These are phyloP conservation scores for Leucoma salicis DNA, from an alignment of 2,888 invertebrate genomes.

Conservation along the genomic window DNA sequence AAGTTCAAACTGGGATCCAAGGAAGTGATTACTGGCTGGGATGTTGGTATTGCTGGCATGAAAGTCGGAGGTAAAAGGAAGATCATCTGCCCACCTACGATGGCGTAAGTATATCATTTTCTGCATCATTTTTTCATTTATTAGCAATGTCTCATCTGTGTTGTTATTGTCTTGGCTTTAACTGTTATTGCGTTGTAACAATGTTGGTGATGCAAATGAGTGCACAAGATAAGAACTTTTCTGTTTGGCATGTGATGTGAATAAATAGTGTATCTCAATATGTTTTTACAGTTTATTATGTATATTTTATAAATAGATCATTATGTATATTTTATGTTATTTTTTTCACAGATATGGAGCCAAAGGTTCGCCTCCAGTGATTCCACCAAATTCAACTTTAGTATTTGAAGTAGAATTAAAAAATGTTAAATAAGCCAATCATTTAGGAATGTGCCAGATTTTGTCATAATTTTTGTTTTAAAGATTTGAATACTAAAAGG, in stretches of 20 bases:
- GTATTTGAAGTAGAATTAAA: slow-evolving; percentile 95
- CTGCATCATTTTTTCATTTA: background rate
- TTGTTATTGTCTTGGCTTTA: no score
- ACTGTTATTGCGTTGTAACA: no score
- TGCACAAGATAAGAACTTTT: no score
- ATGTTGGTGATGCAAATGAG: no score
- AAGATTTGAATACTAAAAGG: slow-evolving; percentile 47
- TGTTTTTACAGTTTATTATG: no score
- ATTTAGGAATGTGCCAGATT: slow-evolving; percentile 39
- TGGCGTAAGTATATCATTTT: slow-evolving; percentile 87
- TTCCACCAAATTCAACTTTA: slow-evolving; percentile 93
- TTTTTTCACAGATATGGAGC: slow-evolving; percentile 83
- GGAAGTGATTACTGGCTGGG: slow-evolving; percentile 96
- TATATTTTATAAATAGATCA: no score
- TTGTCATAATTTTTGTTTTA: slow-evolving; percentile 46
- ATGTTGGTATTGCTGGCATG: slow-evolving; percentile 94
- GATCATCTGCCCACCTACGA: slow-evolving; percentile 90
- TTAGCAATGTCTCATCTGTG: no score
- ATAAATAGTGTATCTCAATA: no score
- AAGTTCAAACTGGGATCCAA: slow-evolving; percentile 91
- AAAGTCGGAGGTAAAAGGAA: slow-evolving; percentile 95
- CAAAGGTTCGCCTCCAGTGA: slow-evolving; percentile 91
- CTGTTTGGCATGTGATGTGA: no score
- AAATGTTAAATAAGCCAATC: slow-evolving; percentile 84
- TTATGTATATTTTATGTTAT: no score